These are phyloP conservation scores for Plutella xylostella DNA, from an alignment of 2,888 invertebrate genomes.

Conservation along the genomic window DNA sequence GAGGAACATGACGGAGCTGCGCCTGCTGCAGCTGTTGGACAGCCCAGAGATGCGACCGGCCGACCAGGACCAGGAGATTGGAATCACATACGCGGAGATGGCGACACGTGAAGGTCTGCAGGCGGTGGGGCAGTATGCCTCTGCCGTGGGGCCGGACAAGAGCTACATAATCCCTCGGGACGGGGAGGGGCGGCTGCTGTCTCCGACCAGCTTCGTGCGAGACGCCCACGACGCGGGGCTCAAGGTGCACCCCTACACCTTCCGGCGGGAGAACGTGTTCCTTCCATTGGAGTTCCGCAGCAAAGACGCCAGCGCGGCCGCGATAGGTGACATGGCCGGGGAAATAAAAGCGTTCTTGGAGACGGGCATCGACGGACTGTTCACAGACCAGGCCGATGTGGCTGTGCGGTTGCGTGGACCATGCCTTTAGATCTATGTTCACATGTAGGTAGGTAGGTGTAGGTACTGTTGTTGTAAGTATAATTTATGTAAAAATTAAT, in stretches of 20 bases:
- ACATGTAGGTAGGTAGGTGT: too few species aligned
- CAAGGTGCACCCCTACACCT: constrained; percentile 10
- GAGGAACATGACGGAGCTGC: constrained; percentile 4
- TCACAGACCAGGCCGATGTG: constrained; percentile 11
- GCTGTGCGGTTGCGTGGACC: not conserved
- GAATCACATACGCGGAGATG: constrained; percentile 9
- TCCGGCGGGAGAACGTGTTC: constrained; percentile 9
- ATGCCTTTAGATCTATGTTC: too few species aligned
- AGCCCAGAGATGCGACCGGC: constrained; percentile 3
- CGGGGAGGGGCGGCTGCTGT: not conserved
- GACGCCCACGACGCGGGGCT: constrained; percentile 9
- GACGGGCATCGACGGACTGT: constrained; percentile 10
- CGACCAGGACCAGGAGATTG: constrained; percentile 9
- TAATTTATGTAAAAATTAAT: too few species aligned
- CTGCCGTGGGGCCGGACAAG: constrained; percentile 11
- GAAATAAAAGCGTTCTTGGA: constrained; percentile 4
- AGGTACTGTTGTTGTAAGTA: too few species aligned
- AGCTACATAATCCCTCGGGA: constrained; percentile 7
- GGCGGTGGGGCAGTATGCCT: constrained; percentile 8
- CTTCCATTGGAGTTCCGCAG: constrained; percentile 7
- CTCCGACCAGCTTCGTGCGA: constrained; percentile 2
- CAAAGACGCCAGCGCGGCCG: not conserved
- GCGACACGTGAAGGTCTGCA: constrained; percentile 7
- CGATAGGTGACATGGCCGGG: constrained; percentile 5
- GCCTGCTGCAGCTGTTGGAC: constrained; percentile 7